A percentile compares a stretch with the other conserved stretches of the same genome.
Evolutionary conservation across 1,140 invertebrate species (phyloP).

Genomic region (Anoplolepis gracilipes): DNA sequence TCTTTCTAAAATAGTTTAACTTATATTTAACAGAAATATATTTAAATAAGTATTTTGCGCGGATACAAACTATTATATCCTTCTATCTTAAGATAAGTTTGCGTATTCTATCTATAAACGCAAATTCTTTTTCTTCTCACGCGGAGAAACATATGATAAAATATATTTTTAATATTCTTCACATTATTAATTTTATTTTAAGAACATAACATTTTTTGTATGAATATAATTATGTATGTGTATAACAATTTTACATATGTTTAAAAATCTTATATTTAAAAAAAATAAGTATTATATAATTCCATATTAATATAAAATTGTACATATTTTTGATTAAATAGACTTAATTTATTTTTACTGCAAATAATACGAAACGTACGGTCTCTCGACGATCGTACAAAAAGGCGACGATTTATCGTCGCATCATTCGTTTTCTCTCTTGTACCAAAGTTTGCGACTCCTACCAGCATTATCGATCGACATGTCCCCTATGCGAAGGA

Average conservation of each 20-base stretch:
- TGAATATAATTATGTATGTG: not conserved
- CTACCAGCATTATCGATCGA: conserved; percentile 37
- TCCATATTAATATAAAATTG: too few relatives aligned
- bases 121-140: not conserved
- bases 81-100: too few relatives aligned
- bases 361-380: conserved; percentile 29
- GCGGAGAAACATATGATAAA: not conserved
- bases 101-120: not conserved
- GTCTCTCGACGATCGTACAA: conserved; percentile 15
- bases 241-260: not conserved
- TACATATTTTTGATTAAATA: too few relatives aligned
- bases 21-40: not conserved
- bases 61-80: not conserved
- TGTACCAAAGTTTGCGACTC: conserved; percentile 14
- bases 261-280: too few relatives aligned
- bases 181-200: conserved; percentile 5
- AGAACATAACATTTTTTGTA: conserved; percentile 1
- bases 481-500: not conserved
- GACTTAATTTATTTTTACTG: conserved; percentile 5
- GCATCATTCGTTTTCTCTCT: conserved; percentile 7
- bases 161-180: not conserved
- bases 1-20: conserved; percentile 11
- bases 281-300: too few relatives aligned
- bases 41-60: not conserved
- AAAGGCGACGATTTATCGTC: conserved; percentile 22